A percentile compares a stretch with the other conserved stretches of the same genome.
Evolutionary conservation across 2,797 vertebrate species (phyloP).

Genomic region (Gambelia wislizenii): DNA sequence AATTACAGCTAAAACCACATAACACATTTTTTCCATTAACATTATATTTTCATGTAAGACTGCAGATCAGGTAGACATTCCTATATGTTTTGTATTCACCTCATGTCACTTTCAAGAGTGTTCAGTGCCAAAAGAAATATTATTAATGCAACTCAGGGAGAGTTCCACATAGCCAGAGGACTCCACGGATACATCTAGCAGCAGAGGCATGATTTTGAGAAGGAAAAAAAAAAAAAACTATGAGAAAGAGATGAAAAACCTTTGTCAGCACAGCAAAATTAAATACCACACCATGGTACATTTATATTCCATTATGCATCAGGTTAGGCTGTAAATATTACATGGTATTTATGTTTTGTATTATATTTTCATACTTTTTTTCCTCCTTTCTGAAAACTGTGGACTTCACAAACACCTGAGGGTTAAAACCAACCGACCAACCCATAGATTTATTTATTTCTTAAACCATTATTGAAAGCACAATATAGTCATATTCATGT

Average conservation of each 20-base stretch:
- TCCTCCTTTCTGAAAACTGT: not conserved
- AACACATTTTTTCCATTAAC: conserved; percentile 46
- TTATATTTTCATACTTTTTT: not conserved
- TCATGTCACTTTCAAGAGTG: conserved; percentile 63
- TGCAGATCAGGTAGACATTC: conserved; percentile 63
- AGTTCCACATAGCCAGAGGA: conserved; percentile 51
- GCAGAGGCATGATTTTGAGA: conserved; percentile 40
- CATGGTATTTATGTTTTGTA: not conserved
- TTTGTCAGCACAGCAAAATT: conserved; percentile 2
- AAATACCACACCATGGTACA: not conserved
- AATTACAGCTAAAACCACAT: not conserved
- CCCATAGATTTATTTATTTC: not conserved
- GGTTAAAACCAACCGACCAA: not conserved
- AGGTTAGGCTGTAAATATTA: not conserved
- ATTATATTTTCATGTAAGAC: conserved; percentile 70
- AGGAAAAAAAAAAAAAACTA: not conserved
- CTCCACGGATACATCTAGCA: conserved; percentile 35
- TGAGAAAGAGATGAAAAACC: conserved; percentile 18
- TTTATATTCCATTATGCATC: not conserved
- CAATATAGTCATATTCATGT: not conserved
- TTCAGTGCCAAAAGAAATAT: conserved; percentile 68
- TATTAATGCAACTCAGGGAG: conserved; percentile 61
- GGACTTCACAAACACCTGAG: not conserved
- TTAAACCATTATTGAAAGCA: not conserved
- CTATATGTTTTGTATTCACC: conserved; percentile 62